Base-by-base conservation (phyloP, 1,140 invertebrate genomes). In the Phocides pigmalion region DNA sequence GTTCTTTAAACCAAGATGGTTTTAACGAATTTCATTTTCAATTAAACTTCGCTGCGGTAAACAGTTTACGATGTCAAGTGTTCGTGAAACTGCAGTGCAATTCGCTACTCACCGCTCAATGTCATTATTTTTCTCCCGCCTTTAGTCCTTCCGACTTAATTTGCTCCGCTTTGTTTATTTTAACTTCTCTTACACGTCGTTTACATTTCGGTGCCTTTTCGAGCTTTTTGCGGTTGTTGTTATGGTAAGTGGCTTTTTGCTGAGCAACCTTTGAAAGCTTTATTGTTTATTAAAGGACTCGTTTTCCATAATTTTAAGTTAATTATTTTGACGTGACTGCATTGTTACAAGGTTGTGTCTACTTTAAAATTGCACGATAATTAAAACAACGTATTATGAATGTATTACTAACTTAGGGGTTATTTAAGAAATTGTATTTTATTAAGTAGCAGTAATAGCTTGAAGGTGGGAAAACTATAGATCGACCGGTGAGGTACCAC, bases 61-160 rank as follows among this genome's bases (percentile, higher is more conserved):
- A 12, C 12, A 20, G 42, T 46, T 46, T 11, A 22, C 42, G 42
- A 19, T n/a, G 42, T 46, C 42, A 20, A 46, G 42, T 6, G 16
- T 6, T n/a, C 42, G 16, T 46, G 17, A 22, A 46, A 46, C 11
- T 20, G 42, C 17, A 39, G n/a, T 39, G 42, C 17, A 22, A 17
- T 46, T 20, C 42, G 12, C 22, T n/a, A 20, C 15, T 20, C 1
- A 20, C 9, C 17, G 42, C 42, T 46, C 42, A 19, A 17, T 46
- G 42, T 46, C 42, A 46, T 46, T 20, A 46, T 19, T 12, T 46
- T 46, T 39, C 37, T 12, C 1, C 37, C 22, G 35, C 16, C 17
- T 17, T 46, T 46, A 12, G 19, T 22, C 42, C 42, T 46, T 46
- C 2, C 15, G 42, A 19, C 42, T 17, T 20, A 46, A 46, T 46